Evolutionary conservation across 2,888 invertebrate species (phyloP).

Genomic region (Drosophila trichaetosa): DNA sequence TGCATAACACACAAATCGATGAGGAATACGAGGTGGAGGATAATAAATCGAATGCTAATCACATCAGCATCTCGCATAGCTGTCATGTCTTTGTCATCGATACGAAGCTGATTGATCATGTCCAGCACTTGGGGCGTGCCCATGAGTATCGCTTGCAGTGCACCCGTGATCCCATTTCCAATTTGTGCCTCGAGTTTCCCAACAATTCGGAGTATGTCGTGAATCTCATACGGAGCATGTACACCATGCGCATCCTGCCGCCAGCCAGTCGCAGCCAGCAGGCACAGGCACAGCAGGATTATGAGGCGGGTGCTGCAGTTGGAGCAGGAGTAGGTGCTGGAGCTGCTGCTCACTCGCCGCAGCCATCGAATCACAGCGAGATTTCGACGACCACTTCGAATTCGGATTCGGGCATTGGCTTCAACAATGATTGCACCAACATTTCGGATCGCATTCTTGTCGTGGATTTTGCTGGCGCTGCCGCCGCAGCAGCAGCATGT

Average conservation of each 20-base stretch:
- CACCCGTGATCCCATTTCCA: slow-evolving; percentile 91
- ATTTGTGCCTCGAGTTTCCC: slow-evolving; percentile 95
- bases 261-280: slow-evolving; percentile 79
- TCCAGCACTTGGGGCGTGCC: slow-evolving; percentile 91
- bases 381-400: slow-evolving; percentile 94
- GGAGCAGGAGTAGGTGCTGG: slow-evolving; percentile 65
- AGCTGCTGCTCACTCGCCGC: slow-evolving; percentile 90
- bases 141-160: slow-evolving; percentile 94
- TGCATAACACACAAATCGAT: slow-evolving; percentile 85
- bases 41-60: slow-evolving; percentile 44
- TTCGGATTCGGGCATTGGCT: slow-evolving; percentile 97
- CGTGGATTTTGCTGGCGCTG: slow-evolving; percentile 87
- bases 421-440: slow-evolving; percentile 94
- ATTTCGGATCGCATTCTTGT: slow-evolving; percentile 92
- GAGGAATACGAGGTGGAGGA: slow-evolving; percentile 81
- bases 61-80: slow-evolving; percentile 90
- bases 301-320: slow-evolving; percentile 62
- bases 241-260: slow-evolving; percentile 87
- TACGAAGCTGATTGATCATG: slow-evolving; percentile 93
- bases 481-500: slow-evolving; percentile 20
- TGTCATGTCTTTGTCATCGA: slow-evolving; percentile 98
- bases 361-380: slow-evolving; percentile 93
- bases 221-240: slow-evolving; percentile 90
- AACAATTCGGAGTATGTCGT: slow-evolving; percentile 92
- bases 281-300: slow-evolving; percentile 46